These are phyloP conservation scores for Atractosteus spatula DNA, from an alignment of 2,113 vertebrate genomes.

Conservation along the genomic window DNA sequence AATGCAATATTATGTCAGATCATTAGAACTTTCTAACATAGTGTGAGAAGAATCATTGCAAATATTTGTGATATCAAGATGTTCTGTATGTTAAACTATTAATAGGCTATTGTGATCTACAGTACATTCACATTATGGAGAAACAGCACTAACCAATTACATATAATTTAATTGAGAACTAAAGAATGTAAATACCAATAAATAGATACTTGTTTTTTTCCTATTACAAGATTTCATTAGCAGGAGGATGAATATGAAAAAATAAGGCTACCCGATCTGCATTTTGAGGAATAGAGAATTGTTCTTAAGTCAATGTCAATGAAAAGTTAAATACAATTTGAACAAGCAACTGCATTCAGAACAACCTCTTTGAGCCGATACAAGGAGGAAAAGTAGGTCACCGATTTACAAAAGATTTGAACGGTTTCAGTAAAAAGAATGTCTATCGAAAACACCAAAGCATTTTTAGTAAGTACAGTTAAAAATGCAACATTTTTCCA, in stretches of 20 bases:
- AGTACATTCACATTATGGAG: background rate
- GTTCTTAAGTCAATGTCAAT: background rate
- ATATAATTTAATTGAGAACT: background rate
- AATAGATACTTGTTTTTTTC: background rate
- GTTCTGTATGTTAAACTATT: too few species aligned
- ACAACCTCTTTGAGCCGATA: background rate
- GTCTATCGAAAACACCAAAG: background rate
- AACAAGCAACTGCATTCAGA: background rate
- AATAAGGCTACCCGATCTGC: background rate
- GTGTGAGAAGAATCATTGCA: too few species aligned
- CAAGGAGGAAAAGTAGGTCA: conserved; percentile 12
- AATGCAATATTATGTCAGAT: too few species aligned
- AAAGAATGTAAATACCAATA: background rate
- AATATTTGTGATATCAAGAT: too few species aligned
- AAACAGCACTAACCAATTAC: background rate
- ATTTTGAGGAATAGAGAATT: background rate
- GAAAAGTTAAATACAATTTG: background rate
- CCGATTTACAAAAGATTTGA: background rate
- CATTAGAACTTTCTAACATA: too few species aligned
- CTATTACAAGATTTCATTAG: background rate
- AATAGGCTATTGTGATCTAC: too few species aligned
- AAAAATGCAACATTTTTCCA: conserved; percentile 16
- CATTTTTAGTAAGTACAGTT: background rate
- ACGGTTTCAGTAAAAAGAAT: background rate
- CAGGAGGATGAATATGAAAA: background rate